Evolutionary conservation across 2,113 vertebrate species (phyloP), one percentile per base, ranked within the genome.

Genomic region (Tylochromis polylepis): DNA sequence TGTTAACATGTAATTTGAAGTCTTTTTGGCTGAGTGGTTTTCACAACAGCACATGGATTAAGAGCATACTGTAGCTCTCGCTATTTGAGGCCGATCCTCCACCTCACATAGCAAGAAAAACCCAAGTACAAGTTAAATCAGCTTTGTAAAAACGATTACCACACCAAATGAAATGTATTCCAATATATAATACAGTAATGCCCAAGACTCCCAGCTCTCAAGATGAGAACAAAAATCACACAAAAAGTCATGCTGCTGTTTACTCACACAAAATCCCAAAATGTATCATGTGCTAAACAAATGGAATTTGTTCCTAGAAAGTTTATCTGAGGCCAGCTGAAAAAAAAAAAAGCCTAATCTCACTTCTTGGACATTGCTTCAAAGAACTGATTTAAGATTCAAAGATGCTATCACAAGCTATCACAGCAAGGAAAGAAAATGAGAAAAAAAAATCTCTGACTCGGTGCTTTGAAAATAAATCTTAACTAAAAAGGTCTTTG

Each of bases 141-240:
- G 90, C 91, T 92, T 90, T 86, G 20, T 51, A 27, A 86, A 87
- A 86, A 82, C 29, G 85, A 92, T 92, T 90, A 88, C 77, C 59
- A 87, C 82, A 88, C 85, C 56, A 80, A 85, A 82, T 84, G 15
- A 83, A 86, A 88, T 77, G 29, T 36, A 79, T 87, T 87, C 55
- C 70, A 78, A 24, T 78, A 51, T 46, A 89, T 43, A 87, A 83
- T 78, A 72, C 55, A 31, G n/a, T 43, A 56, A 86, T 41, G 88
- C 58, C 58, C 58, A 90, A 87, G 89, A 78, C 86, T 77, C 79
- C 86, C 58, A 87, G 86, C 85, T 43, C 55, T 79, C 55, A 36
- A 85, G 58, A 87, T 59, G 59, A 67, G 65, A 83, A 72, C 8
- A 46, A n/a, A 92, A 86, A 90, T 79, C 31, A 41, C 79, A 85